Conservation (phyloP, 2,113 vertebrate genomes). For the Melierax canorus region DNA sequence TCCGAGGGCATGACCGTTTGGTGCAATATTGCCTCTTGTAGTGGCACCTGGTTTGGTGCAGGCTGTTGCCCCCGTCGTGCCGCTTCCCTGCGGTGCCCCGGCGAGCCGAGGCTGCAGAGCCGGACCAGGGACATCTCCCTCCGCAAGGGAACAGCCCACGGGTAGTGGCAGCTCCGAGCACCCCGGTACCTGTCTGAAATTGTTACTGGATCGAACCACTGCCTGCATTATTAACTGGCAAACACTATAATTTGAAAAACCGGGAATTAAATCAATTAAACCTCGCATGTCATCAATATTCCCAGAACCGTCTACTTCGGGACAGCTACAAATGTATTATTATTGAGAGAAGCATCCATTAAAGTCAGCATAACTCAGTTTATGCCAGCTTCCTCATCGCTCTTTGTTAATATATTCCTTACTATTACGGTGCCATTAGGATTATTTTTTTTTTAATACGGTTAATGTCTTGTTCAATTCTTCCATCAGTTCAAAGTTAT, state of each 20-base stretch:
- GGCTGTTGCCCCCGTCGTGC: no score
- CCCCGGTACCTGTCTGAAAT: fast-evolving
- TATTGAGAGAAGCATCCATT: background rate
- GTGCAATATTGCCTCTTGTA: background rate
- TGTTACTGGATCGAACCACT: fast-evolving
- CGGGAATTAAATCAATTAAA: background rate
- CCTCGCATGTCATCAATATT: background rate
- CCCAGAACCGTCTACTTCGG: background rate
- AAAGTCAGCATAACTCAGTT: background rate
- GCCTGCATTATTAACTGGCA: background rate
- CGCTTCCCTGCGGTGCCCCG: fast-evolving
- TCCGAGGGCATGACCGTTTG: background rate
- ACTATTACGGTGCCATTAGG: fast-evolving
- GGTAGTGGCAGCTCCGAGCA: background rate
- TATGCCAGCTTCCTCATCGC: background rate
- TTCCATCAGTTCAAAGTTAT: background rate
- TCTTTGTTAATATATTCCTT: background rate
- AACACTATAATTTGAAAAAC: background rate
- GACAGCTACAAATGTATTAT: background rate
- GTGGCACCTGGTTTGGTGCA: background rate
- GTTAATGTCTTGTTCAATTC: background rate
- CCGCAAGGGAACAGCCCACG: fast-evolving
- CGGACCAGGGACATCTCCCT: background rate
- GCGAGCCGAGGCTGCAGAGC: background rate
- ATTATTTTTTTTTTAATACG: background rate